Base-by-base conservation (phyloP, 2,888 invertebrate species). In the Hydraecia micacea region DNA sequence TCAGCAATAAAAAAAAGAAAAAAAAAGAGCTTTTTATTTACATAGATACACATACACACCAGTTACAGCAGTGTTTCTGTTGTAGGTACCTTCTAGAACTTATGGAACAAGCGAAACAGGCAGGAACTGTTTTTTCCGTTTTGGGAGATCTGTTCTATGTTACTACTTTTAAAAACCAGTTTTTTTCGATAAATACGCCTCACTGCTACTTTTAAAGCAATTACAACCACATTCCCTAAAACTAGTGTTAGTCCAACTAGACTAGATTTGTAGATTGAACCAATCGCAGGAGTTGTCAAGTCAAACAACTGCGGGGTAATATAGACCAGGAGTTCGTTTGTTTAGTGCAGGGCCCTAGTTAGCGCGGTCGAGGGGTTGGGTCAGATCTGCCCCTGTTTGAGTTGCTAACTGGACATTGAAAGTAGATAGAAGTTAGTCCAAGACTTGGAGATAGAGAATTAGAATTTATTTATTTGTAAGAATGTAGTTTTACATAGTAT, bases 301-400 rank as follows among this genome's bases (percentile, higher is more conserved):
- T 88, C 87, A 90, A 90, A 90, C 89, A 89, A 85, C 78, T 69
- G 67, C 46, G 63, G 80, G 75, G 83, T 85, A 75, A 85, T 86
- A 80, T 73, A 73, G 84, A 80, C 76, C 69, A 52, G 28, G 18
- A 77, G 75, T 70, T 81, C 71, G 84, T 87, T 85, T 85, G 82
- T 83, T 80, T 75, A 75, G 73, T 49, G 77, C 42, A 80, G 60
- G 76, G 87, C 49, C 42, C 70, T 79, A 81, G 77, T 88, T 69
- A 72, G 63, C 73, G 81, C 81, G 79, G 68, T 58, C 36, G 32
- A n/a, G 70, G 78, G 76, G 63, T 63, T 49, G 32, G 66, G 67
- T 58, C 21, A 46, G 66, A 63, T 46, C 55, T 62, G 32, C 8
- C 39, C 7, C 8, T 67, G 63, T 81, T 82, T 86, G 49, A 82